These are phyloP conservation scores for Myotis yumanensis DNA, from an alignment of 2,113 vertebrate genomes.

Conservation along the genomic window DNA sequence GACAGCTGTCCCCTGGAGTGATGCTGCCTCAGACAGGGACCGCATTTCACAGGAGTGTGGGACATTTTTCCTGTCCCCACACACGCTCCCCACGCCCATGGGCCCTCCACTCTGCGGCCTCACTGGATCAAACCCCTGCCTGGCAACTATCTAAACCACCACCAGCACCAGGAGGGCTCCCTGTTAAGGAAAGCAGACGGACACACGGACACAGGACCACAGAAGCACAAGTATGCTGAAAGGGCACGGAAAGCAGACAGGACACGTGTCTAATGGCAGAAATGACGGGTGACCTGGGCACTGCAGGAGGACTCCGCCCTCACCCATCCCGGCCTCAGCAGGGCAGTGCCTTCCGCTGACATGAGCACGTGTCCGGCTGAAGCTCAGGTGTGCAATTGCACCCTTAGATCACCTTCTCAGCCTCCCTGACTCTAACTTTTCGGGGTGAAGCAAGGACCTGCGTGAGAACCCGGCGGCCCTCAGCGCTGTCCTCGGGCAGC, in stretches of 20 bases:
- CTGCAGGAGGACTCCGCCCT: not conserved
- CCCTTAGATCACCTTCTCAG: not conserved
- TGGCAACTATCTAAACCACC: not conserved
- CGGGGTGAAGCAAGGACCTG: not conserved
- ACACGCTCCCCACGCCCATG: not conserved
- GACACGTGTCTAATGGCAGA: not conserved
- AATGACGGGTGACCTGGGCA: not conserved
- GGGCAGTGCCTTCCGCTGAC: not conserved
- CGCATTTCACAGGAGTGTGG: fast-evolving
- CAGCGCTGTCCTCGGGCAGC: not conserved
- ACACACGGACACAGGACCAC: constrained; percentile 50
- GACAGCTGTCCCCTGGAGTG: not conserved
- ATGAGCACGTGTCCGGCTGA: not conserved
- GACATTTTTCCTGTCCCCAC: not conserved
- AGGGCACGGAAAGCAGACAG: not conserved
- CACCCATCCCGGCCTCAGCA: not conserved
- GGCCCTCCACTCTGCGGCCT: not conserved
- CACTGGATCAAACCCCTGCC: not conserved
- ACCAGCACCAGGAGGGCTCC: not conserved
- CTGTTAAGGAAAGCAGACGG: not conserved
- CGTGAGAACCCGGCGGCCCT: not conserved
- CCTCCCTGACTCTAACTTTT: not conserved
- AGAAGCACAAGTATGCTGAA: constrained; percentile 25
- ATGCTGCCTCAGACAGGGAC: not conserved
- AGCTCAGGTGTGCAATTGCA: not conserved